phyloP scores from a whole-genome alignment of 1,140 invertebrate species.

The Meloidogyne chitwoodi region DNA sequence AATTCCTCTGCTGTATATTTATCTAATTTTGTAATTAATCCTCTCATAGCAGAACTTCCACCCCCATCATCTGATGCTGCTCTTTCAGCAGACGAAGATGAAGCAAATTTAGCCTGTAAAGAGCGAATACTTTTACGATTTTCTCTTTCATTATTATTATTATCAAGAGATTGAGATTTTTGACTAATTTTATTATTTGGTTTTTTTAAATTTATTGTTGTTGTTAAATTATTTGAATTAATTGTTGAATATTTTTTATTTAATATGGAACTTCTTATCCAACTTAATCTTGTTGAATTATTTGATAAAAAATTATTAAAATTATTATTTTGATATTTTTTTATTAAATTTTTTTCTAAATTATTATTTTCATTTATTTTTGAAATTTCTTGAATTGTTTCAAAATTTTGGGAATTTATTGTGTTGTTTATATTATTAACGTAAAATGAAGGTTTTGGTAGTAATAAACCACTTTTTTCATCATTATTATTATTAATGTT shows the following conservation, averaged over 20 bases:
- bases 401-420: neutral
- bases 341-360: neutral
- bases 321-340: too few relatives aligned
- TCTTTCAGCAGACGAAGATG: slow-evolving; percentile 3
- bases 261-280: neutral
- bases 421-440: neutral
- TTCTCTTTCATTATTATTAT: slow-evolving; percentile 2
- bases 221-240: too few relatives aligned
- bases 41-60: slow-evolving; percentile 25
- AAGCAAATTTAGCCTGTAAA: slow-evolving; percentile 25
- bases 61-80: slow-evolving; percentile 8
- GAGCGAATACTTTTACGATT: neutral
- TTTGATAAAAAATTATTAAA: neutral
- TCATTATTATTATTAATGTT: neutral
- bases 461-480: neutral
- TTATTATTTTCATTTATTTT: neutral
- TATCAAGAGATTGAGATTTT: neutral
- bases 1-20: slow-evolving; percentile 54
- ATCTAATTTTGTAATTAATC: slow-evolving; percentile 47
- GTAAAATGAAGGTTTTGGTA: neutral
- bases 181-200: neutral
- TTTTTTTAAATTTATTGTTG: neutral
- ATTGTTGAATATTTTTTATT: neutral
- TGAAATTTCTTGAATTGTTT: neutral
- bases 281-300: neutral